Percentiles rank a stretch among this genome's conserved stretches.
phyloP scores from a whole-genome alignment of 2,113 vertebrate genomes.

The Leucopsar rothschildi region DNA sequence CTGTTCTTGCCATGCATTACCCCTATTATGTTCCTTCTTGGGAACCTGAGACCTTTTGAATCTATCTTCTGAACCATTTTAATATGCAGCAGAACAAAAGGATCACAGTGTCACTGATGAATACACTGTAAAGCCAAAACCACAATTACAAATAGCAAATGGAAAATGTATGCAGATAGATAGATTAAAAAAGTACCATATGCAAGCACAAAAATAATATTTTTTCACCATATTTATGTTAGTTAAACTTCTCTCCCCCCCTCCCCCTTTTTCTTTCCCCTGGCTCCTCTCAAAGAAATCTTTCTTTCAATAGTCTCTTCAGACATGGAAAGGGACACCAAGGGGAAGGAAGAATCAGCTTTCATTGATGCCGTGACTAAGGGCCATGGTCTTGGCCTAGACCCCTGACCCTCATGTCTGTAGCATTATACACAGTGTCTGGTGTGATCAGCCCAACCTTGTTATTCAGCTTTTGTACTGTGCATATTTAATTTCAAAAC shows the following conservation, averaged over 20 bases:
- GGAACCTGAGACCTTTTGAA: constrained; percentile 69
- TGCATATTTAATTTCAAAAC: constrained; percentile 69
- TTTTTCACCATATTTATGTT: constrained; percentile 60
- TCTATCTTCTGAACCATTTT: constrained; percentile 70
- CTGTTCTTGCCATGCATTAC: constrained; percentile 64
- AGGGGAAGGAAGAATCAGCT: constrained; percentile 60
- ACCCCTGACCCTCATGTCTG: constrained; percentile 61
- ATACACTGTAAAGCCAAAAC: constrained; percentile 53
- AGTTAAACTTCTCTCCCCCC: constrained; percentile 19
- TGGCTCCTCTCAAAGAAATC: constrained; percentile 43
- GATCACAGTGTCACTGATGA: constrained; percentile 64
- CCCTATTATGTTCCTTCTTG: constrained; percentile 65
- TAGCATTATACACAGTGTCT: constrained; percentile 67
- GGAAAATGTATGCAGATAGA: constrained; percentile 61
- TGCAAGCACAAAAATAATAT: constrained; percentile 65
- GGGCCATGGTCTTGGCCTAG: constrained; percentile 52
- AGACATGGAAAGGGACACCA: constrained; percentile 54
- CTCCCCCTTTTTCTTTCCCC: background rate
- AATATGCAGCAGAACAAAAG: constrained; percentile 72
- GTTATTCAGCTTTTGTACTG: constrained; percentile 64
- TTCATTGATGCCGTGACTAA: constrained; percentile 60
- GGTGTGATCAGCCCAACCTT: constrained; percentile 57
- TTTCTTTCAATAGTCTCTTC: constrained; percentile 64
- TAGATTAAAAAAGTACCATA: constrained; percentile 36
- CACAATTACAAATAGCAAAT: constrained; percentile 68